Conservation (phyloP, 1,140 invertebrate species). For the Panagrolaimus sp. region DNA sequence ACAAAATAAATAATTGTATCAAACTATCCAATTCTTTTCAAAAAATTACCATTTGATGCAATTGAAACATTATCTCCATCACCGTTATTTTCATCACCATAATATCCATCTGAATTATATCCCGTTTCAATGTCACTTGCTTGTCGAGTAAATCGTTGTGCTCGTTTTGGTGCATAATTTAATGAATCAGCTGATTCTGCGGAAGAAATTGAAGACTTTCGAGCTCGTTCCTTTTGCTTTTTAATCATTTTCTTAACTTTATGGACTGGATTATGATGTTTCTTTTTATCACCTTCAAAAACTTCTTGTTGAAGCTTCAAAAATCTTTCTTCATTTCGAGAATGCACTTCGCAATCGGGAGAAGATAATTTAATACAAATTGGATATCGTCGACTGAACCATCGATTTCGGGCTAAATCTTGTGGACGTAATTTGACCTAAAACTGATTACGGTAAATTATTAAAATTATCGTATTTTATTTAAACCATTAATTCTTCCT, state of each 20-base stretch:
- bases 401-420: slow-evolving; percentile 48
- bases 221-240: not conserved
- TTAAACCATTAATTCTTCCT: no score
- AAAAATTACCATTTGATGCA: slow-evolving; percentile 31
- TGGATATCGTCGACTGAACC: slow-evolving; percentile 56
- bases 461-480: no score
- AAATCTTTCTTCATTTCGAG: slow-evolving; percentile 11
- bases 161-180: no score
- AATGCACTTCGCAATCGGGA: slow-evolving; percentile 17
- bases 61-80: slow-evolving; percentile 29
- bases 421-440: slow-evolving; percentile 42
- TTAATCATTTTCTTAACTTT: not conserved
- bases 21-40: slow-evolving; percentile 29
- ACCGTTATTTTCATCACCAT: slow-evolving; percentile 19
- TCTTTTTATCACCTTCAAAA: not conserved
- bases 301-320: not conserved
- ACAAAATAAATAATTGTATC: no score
- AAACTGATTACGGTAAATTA: no score
- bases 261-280: not conserved
- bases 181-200: no score
- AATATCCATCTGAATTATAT: not conserved
- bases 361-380: slow-evolving; percentile 53
- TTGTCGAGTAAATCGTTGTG: no score
- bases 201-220: not conserved
- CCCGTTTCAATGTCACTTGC: not conserved